Conservation (phyloP, 2,113 vertebrate genomes). For the Danionella cerebrum region DNA sequence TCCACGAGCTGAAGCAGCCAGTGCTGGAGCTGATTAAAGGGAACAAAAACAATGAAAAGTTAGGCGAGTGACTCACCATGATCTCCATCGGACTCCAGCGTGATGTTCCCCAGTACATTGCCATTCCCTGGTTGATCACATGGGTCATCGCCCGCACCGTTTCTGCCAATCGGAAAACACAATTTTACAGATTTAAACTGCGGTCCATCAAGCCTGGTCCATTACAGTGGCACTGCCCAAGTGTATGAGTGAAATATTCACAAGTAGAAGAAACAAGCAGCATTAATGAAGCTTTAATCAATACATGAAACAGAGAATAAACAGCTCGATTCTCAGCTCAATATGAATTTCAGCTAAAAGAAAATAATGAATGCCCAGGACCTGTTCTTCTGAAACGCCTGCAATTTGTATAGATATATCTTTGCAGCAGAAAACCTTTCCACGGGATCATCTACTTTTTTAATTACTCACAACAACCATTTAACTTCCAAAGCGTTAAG, state of each 20-base stretch:
- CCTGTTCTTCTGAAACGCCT: too few species aligned
- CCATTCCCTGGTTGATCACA: conserved; percentile 86
- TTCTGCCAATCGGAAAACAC: conserved; percentile 58
- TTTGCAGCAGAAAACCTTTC: too few species aligned
- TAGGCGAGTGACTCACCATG: conserved; percentile 65
- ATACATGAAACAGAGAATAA: not conserved
- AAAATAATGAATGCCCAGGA: not conserved
- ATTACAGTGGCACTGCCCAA: not conserved
- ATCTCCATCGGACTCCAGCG: conserved; percentile 88
- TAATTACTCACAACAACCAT: too few species aligned
- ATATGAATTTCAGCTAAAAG: not conserved
- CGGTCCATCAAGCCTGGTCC: not conserved
- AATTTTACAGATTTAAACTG: not conserved
- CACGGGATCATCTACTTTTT: too few species aligned
- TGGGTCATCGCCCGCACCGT: conserved; percentile 91
- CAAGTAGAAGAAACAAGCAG: not conserved
- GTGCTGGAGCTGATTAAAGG: not conserved
- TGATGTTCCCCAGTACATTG: conserved; percentile 90
- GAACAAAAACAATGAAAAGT: not conserved
- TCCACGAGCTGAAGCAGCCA: not conserved
- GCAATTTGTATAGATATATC: too few species aligned
- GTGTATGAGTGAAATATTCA: not conserved
- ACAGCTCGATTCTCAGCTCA: not conserved
- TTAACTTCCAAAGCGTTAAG: too few species aligned
- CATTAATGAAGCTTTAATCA: conserved; percentile 21